These are phyloP conservation scores for Origma solitaria DNA, from an alignment of 2,113 vertebrate genomes.

Conservation along the genomic window DNA sequence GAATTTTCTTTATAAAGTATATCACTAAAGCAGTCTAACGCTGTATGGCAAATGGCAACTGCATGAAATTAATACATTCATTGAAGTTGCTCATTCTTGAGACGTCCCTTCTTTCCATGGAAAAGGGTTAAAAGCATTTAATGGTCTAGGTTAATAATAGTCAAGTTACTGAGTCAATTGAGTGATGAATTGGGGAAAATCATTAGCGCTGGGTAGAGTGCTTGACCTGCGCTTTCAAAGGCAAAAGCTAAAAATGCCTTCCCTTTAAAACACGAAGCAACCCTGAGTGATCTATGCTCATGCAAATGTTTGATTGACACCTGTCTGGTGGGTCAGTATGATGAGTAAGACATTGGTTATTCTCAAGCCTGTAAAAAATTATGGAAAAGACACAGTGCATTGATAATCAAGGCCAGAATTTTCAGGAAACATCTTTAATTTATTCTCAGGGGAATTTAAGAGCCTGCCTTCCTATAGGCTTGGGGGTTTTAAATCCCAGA, in stretches of 20 bases:
- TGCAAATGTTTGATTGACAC: background rate
- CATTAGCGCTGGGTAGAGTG: background rate
- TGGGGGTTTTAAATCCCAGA: background rate
- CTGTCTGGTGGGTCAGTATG: background rate
- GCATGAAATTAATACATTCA: constrained; percentile 39
- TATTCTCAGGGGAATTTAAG: background rate
- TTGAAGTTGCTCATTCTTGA: background rate
- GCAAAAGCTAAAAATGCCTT: constrained; percentile 17
- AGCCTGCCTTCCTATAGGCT: background rate
- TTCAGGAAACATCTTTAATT: background rate
- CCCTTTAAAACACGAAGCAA: background rate
- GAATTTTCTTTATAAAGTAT: background rate
- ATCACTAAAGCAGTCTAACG: background rate
- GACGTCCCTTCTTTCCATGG: background rate
- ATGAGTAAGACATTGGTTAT: background rate
- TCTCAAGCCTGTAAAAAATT: background rate
- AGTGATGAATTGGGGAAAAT: constrained; percentile 8
- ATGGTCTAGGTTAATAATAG: constrained; percentile 25
- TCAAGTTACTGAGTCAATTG: constrained; percentile 10
- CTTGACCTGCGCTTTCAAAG: constrained; percentile 27
- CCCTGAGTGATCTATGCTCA: background rate
- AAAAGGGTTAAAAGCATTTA: constrained; percentile 52
- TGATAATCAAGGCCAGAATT: background rate
- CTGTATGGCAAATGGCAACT: background rate
- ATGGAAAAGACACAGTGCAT: background rate